Evolutionary conservation across 2,797 vertebrate species (phyloP).

Genomic region (Mallotus villosus): DNA sequence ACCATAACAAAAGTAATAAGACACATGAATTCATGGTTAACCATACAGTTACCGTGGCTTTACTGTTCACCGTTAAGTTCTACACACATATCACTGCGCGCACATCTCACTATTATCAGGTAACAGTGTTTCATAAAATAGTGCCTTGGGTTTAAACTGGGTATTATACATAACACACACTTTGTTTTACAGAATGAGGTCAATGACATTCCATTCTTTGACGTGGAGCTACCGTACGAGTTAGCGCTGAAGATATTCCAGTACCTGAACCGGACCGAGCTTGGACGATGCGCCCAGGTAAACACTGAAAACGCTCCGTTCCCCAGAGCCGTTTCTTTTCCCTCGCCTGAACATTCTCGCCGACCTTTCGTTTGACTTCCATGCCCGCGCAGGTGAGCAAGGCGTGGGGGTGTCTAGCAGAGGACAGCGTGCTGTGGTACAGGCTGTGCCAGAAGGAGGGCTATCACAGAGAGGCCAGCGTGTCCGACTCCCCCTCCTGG

Average conservation of each 20-base stretch:
- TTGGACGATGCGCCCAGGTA: constrained; percentile 95
- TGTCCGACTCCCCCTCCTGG: constrained; percentile 89
- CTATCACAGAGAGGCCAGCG: constrained; percentile 70
- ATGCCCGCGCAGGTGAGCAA: constrained; percentile 85
- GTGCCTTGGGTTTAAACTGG: too few species aligned
- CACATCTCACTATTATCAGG: too few species aligned
- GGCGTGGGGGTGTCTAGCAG: constrained; percentile 88
- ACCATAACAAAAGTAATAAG: too few species aligned
- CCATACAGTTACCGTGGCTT: too few species aligned
- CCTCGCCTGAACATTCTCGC: too few species aligned
- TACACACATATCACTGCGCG: too few species aligned
- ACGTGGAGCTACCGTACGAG: constrained; percentile 91
- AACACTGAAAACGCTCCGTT: constrained; percentile 13
- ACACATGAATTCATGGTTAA: too few species aligned
- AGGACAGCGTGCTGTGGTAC: constrained; percentile 92
- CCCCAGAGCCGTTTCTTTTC: too few species aligned
- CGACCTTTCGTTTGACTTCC: not conserved
- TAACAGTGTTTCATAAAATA: too few species aligned
- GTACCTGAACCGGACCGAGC: constrained; percentile 79
- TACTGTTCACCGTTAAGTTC: too few species aligned
- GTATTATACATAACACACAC: too few species aligned
- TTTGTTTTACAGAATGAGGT: constrained; percentile 85
- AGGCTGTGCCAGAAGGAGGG: constrained; percentile 84
- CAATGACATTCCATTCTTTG: constrained; percentile 95
- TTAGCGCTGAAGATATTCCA: constrained; percentile 93